Conservation (phyloP, 2,797 vertebrate species). For the Rhinella marina region DNA sequence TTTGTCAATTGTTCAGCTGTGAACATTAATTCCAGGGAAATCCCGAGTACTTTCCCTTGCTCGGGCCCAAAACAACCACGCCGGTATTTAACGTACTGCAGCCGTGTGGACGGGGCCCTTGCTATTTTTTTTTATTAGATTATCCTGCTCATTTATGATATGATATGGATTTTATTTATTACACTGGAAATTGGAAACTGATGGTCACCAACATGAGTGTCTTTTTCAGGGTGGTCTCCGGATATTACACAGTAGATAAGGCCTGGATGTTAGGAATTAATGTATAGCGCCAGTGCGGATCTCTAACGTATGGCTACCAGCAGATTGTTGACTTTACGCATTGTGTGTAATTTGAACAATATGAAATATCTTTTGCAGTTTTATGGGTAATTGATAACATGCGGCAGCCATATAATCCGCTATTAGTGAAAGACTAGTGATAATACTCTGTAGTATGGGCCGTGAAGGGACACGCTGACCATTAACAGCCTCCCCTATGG, state of each 20-base stretch:
- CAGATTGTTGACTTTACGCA: neutral
- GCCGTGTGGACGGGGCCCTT: neutral
- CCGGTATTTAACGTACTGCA: slow-evolving; percentile 1
- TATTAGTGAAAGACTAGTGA: too few relatives aligned
- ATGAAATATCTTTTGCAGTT: neutral
- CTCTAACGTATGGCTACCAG: neutral
- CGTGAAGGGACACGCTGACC: too few relatives aligned
- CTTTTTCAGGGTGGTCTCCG: slow-evolving; percentile 17
- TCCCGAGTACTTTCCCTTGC: slow-evolving; percentile 37
- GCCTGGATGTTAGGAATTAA: neutral
- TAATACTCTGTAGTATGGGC: too few relatives aligned
- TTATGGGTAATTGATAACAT: neutral
- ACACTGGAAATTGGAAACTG: slow-evolving; percentile 2
- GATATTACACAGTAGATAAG: neutral
- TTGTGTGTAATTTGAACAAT: neutral
- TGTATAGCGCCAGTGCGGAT: neutral
- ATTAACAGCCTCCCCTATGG: too few relatives aligned
- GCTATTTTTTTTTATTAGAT: slow-evolving; percentile 8
- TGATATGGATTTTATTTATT: neutral
- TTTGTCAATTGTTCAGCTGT: slow-evolving; percentile 55
- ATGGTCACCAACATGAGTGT: neutral
- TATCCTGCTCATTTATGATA: slow-evolving; percentile 25
- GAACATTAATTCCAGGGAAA: slow-evolving; percentile 58
- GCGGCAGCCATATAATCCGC: neutral
- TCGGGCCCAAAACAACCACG: neutral